Percentiles rank a stretch among this genome's conserved stretches.
These are phyloP conservation scores for Rhinoptilus africanus DNA, from an alignment of 2,113 vertebrate genomes.

Conservation along the genomic window DNA sequence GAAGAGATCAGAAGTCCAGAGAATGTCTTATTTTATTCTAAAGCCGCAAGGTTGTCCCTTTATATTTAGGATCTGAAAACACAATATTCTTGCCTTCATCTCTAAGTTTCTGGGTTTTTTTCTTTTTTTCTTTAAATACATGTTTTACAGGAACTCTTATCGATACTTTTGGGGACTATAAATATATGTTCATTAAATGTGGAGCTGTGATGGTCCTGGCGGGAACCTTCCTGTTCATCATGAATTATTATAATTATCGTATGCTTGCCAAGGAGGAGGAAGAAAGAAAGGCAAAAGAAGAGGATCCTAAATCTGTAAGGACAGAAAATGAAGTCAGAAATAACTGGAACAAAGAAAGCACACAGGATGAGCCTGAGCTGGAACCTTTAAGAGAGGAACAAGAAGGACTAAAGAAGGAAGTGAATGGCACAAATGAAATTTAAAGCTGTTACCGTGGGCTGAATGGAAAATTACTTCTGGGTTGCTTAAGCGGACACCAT, in stretches of 20 bases:
- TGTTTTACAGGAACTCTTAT: constrained; percentile 74
- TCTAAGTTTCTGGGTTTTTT: background rate
- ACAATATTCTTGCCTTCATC: background rate
- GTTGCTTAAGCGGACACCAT: background rate
- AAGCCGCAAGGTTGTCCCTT: background rate
- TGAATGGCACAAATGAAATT: constrained; percentile 10
- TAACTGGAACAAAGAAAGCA: background rate
- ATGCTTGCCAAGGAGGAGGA: constrained; percentile 73
- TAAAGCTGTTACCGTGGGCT: background rate
- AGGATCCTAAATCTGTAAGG: constrained; percentile 41
- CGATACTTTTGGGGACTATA: constrained; percentile 77
- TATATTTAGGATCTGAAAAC: background rate
- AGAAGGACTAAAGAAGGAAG: constrained; percentile 30
- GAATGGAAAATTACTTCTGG: background rate
- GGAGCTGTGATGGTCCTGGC: constrained; percentile 77
- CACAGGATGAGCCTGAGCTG: constrained; percentile 35
- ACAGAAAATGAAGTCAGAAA: constrained; percentile 27
- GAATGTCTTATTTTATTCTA: background rate
- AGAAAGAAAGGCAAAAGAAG: constrained; percentile 12
- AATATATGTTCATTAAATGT: constrained; percentile 81
- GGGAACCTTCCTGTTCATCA: constrained; percentile 79
- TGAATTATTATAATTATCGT: constrained; percentile 82
- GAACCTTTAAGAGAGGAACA: background rate
- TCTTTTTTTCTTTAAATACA: background rate
- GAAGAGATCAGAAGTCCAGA: background rate